Base-by-base conservation (phyloP, 2,113 vertebrate species). In the Puma concolor region DNA sequence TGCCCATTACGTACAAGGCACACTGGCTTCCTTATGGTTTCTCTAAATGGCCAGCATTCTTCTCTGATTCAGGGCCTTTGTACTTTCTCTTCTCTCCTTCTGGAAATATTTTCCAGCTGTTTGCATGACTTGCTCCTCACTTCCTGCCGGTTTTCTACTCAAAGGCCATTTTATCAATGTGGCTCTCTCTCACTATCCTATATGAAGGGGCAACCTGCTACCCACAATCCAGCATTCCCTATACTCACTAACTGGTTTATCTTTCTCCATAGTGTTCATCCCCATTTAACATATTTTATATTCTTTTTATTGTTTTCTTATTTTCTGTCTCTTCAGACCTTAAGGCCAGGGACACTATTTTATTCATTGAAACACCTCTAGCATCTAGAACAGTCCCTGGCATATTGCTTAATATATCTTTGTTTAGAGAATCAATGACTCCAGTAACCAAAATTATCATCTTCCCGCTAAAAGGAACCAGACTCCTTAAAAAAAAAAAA, bases 361-460 rank as follows among this genome's bases (percentile, higher is more conserved):
- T 60, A 23, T 72, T 89, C 69, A 87, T 0, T 80, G 79, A 54
- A 88, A 5, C 44, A 33, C 52, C 23, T 66, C 69, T 60, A 67
- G 21, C 38, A 94, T 38, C 74, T 25, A 64, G 5, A 76, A 87
- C 33, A n/a, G n/a, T 80, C 38, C 16, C 48, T 84, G 63, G 16
- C 11, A 80, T 67, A 74, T 21, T 88, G 82, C 27, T 95, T 66
- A 94, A 36, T 38, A 96, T 60, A 88, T 79, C 54, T 84, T 44
- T 91, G 36, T 48, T 87, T 83, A 79, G 25, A 94, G 44, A 84
- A 92, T 66, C 31, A 85, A 84, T 60, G 33, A 94, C 31, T 92
- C 36, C 16, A 66, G 52, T 16, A 60, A 60, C n/a, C 44, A 85
- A 80, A 97, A 80, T 67, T 23, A 84, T 0, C 57, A 31, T 54